Evolutionary conservation across 2,113 vertebrate species (phyloP).

Genomic region (Cervus canadensis): DNA sequence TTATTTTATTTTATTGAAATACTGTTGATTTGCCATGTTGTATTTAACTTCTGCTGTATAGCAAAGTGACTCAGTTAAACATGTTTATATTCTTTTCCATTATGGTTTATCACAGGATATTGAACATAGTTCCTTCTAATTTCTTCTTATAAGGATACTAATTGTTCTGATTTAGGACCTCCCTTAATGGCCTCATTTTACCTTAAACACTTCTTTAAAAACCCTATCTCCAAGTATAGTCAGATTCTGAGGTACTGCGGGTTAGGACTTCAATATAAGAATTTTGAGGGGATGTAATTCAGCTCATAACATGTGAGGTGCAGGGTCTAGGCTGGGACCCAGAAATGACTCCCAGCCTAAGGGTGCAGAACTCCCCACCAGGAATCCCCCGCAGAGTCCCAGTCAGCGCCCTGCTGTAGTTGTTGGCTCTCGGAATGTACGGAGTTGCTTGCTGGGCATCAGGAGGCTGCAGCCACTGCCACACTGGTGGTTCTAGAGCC

Average conservation of each 20-base stretch:
- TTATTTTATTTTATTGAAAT: not conserved
- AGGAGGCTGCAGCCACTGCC: not conserved
- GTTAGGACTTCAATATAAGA: not conserved
- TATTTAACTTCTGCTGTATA: not conserved
- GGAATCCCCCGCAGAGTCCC: not conserved
- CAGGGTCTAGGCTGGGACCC: not conserved
- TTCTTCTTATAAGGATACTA: not conserved
- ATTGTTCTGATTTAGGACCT: not conserved
- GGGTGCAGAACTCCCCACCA: not conserved
- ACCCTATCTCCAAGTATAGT: not conserved
- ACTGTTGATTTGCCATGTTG: not conserved
- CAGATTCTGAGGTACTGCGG: not conserved
- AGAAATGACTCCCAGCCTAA: not conserved
- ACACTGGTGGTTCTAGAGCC: not conserved
- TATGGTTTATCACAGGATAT: not conserved
- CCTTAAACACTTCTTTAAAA: not conserved
- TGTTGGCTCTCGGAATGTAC: not conserved
- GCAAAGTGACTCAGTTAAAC: not conserved
- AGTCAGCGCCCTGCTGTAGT: rapidly evolving
- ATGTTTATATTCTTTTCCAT: not conserved
- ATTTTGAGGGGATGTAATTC: not conserved
- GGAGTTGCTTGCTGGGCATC: not conserved
- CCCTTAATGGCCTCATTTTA: not conserved
- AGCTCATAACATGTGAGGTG: not conserved
- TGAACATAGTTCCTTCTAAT: not conserved